Base-by-base conservation (phyloP, 2,797 vertebrate genomes). In the Brotogeris chrysoptera region DNA sequence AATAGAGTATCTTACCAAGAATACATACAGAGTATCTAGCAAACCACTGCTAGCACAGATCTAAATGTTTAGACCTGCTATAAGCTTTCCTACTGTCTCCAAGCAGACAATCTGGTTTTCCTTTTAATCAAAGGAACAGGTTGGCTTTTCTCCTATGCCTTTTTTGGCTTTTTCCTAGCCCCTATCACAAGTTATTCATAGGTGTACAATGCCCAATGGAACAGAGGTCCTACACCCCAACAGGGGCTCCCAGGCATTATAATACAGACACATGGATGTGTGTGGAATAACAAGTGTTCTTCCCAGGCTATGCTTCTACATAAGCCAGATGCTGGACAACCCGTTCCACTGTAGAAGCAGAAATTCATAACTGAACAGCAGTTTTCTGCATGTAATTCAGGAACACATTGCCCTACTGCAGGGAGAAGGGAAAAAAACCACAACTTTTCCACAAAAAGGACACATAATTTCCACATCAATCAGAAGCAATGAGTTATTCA, bases 401-500 rank as follows among this genome's bases (percentile, higher is more conserved):
- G 46, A 82, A 93, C 83, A 38, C 44, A 69, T 63, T 86, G 79
- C 30, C 16, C 27, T 55, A 25, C 44, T 46, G 20, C 44, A 86
- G 44, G 53, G 5, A 64, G 32, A 86, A 86, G 32, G 41, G 24
- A 32, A 68, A 63, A 32, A 78, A 69, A 23, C 8, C 36, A 72
- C 79, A 87, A 57, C 13, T 50, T 50, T 60, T 41, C 70, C 34
- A 57, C 24, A 25, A 64, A 57, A 15, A 47, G 32, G 44, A 12
- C 20, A 52, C n/a, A 65, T n/a, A 1, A 63, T 86, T 95, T 84
- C 86, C 82, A 92, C 72, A 91, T 88, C 65, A 52, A 53, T 61
- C 41, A 44, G 63, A 68, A 74, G 49, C 23, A 66, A 64, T 2
- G 5, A 74, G 79, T 80, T 92, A 79, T 11, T 71, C 39, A 63